Evolutionary conservation across 2,113 vertebrate species (phyloP), one percentile per base, ranked within the genome.

Genomic region (Tyrannus savana): DNA sequence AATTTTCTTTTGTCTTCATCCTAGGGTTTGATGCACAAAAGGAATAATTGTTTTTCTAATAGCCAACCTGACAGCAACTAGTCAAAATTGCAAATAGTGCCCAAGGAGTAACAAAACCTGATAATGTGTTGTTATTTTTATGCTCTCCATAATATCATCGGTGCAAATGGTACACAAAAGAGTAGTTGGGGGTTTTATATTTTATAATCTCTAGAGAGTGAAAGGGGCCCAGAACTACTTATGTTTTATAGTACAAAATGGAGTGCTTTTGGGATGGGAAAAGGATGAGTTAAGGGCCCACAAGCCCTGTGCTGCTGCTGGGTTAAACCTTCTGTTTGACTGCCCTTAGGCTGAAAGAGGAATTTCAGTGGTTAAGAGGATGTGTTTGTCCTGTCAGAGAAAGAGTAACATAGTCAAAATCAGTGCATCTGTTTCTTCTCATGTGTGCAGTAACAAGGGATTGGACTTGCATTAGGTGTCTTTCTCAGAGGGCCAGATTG

Each of bases 81-180:
- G 95, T 93, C 94, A 93, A 91, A 96, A 94, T 72, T 90, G 53
- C 50, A 86, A 95, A 95, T 18, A 77, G 42, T 39, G 50, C 47
- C 83, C 6, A 30, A 95, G 73, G 64, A 87, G 47, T 78, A 76
- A 77, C 91, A 88, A 72, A 94, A 71, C 21, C 63, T 74, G 63
- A 41, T 87, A 66, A 77, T 52, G 47, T 37, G 35, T 4, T 55
- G 23, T 69, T 93, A 44, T 77, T 96, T 92, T 91, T 77, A 66
- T 63, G 53, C 37, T 35, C 15, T 75, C 30, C 5, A 14, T 39
- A 59, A 69, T 75, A 78, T 74, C 58, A 60, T 2, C 58, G 33
- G 63, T 73, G 33, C 42, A 63, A 71, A 67, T n/a, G 52, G 27
- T n/a, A 41, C 59, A 52, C 63, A 94, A 75, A 93, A 63, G 33